Base-by-base conservation (phyloP, 2,113 vertebrate genomes). In the Collichthys lucidus region DNA sequence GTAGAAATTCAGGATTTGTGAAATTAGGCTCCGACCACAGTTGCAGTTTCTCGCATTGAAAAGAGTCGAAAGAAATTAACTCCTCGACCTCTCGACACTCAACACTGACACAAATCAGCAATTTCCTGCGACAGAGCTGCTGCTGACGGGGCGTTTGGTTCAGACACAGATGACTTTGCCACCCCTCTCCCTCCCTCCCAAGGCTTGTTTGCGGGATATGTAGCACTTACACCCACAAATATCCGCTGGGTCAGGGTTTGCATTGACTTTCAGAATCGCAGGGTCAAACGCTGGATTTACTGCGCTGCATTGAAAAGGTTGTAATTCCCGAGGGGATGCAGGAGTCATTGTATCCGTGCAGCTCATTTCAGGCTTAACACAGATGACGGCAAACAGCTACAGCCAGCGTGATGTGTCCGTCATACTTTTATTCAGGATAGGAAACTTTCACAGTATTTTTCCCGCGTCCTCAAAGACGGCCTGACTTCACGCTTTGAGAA, bases 81-180 rank as follows among this genome's bases (percentile, higher is more conserved):
- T 83, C 63, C 61, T 70, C 24, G 56, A 85, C 70, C 83, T 19
- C 57, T 79, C 11, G 56, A 89, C 78, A 85, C 78, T 86, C 73
- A 82, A 90, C 84, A 80, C 87, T 84, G 84, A 88, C 82, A 88
- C 80, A 83, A 90, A 87, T 87, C 88, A 89, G 90, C 89, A 78
- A 55, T 82, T 88, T 82, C n/a, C 55, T 26, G 79, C 60, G 80
- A 73, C 74, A 71, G 55, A 78, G 68, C n/a, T 56, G 80, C 88
- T 85, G 90, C 87, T 88, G 90, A 91, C 82, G 31, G 80, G 71
- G 69, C 83, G 11, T 75, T 90, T 75, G 68, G 47, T 80, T 74
- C 61, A 85, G 64, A 79, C 72, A 74, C 87, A 74, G 80, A 83
- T 88, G 87, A 88, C 87, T 86, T 83, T 84, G 73, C 75, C 77